Percentiles rank a stretch among this genome's conserved stretches.
phyloP scores from a whole-genome alignment of 2,113 vertebrate species.

The Uria lomvia region DNA sequence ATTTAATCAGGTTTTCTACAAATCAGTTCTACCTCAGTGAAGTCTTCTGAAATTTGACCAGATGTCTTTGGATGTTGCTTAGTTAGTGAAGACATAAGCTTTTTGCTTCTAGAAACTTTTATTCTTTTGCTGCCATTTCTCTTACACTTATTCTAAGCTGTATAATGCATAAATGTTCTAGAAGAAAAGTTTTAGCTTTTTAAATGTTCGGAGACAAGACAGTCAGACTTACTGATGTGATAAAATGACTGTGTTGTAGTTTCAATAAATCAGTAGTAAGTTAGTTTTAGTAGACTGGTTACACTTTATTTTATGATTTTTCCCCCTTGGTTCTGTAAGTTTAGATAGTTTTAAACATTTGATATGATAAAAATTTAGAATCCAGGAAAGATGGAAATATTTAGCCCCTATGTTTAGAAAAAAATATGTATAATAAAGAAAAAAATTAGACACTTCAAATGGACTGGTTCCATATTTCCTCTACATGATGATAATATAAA shows the following conservation, averaged over 20 bases:
- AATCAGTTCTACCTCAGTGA: neutral
- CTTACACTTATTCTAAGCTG: neutral
- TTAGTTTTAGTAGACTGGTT: neutral
- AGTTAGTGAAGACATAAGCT: neutral
- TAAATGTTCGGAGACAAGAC: neutral
- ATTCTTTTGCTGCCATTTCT: neutral
- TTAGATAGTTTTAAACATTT: neutral
- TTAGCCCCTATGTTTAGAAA: neutral
- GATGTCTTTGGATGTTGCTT: neutral
- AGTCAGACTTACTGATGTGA: neutral
- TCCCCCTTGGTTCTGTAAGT: neutral
- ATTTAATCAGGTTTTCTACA: neutral
- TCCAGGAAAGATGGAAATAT: neutral
- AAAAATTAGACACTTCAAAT: neutral
- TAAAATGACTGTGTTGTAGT: neutral
- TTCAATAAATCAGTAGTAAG: neutral
- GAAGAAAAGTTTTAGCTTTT: neutral
- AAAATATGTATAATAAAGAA: neutral
- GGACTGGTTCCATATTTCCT: neutral
- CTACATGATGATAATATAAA: neutral
- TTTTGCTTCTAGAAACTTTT: neutral
- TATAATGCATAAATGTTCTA: neutral
- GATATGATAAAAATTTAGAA: neutral
- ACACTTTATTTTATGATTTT: neutral
- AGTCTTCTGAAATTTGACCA: neutral